Percentiles rank a stretch among this genome's conserved stretches.
Evolutionary conservation across 2,113 vertebrate species (phyloP).

Genomic region (Hystrix brachyura): DNA sequence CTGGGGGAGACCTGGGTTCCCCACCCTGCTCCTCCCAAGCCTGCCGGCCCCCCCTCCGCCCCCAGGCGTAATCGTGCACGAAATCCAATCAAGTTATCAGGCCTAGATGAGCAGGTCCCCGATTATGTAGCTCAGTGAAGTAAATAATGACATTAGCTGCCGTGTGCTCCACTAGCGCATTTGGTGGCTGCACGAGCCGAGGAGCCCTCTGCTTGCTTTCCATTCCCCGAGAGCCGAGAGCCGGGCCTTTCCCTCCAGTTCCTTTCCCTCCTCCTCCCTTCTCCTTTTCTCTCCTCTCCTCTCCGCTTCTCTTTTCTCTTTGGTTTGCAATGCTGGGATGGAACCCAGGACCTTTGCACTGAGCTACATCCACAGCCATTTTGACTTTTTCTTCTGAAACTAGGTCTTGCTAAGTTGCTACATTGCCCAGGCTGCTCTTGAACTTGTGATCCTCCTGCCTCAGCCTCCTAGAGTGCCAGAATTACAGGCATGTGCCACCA

Average conservation of each 20-base stretch:
- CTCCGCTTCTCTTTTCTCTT: neutral
- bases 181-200: neutral
- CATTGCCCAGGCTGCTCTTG: neutral
- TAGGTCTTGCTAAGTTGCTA: neutral
- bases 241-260: no score
- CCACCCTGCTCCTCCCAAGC: neutral
- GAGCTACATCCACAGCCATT: neutral
- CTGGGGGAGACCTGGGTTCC: neutral
- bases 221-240: neutral
- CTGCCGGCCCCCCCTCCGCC: fast-evolving
- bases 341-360: neutral
- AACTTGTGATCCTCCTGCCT: neutral
- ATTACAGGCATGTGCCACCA: neutral
- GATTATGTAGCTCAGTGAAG: constrained; percentile 61
- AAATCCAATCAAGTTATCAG: constrained; percentile 57
- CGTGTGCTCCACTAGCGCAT: neutral
- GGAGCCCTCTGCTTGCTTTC: neutral
- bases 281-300: neutral
- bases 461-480: neutral
- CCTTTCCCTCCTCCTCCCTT: no score
- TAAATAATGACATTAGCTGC: constrained; percentile 42
- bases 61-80: constrained; percentile 57
- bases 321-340: neutral
- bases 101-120: constrained; percentile 10
- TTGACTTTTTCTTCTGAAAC: neutral